Evolutionary conservation across 1,140 invertebrate species (phyloP), one percentile per base, ranked within the genome.

Genomic region (Bombus sylvicola): DNA sequence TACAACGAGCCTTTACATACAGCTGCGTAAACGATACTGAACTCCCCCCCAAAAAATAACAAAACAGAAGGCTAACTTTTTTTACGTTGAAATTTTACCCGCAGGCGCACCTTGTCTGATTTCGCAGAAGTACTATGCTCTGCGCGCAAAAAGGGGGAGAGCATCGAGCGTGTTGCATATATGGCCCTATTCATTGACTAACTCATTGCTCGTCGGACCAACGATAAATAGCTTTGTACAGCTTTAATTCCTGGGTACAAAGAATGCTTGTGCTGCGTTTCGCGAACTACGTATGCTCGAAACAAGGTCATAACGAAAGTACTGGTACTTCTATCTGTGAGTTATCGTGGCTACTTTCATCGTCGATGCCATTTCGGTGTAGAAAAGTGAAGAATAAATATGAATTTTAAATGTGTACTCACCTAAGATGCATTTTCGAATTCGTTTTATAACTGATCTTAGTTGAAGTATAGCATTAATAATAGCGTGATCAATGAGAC

Each of bases 121-220:
- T 86, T 86, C 84, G 71, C 31, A 81, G 79, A 86, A 86, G 37
- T 18, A 15, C n/a, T 62, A 25, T 22, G 39, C 31, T 37, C 18
- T 0, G 28, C 39, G n/a, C 0, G 71, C 72, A 75, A 75, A 82
- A 75, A 82, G 25, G n/a, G 69, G 47, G 80, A 77, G 59, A 59
- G 75, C 47, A 75, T 69, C 37, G n/a, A 69, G 72, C 62, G 62
- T 59, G 62, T 18, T 57, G 37, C 72, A 34, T 47, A 76, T 59
- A 81, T 53, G 9, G 41, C 47, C 28, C 79, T 82, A 75, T 86
- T 86, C 84, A 86, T 86, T 69, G 39, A 59, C 64, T 28, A 85
- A 62, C 43, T 71, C 59, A 72, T 59, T 79, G 82, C 74, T 77
- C 62, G 59, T 77, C 43, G 34, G 15, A 22, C 25, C 31, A 47